Conservation (phyloP, 2,113 vertebrate genomes). For the Mesitornis unicolor region DNA sequence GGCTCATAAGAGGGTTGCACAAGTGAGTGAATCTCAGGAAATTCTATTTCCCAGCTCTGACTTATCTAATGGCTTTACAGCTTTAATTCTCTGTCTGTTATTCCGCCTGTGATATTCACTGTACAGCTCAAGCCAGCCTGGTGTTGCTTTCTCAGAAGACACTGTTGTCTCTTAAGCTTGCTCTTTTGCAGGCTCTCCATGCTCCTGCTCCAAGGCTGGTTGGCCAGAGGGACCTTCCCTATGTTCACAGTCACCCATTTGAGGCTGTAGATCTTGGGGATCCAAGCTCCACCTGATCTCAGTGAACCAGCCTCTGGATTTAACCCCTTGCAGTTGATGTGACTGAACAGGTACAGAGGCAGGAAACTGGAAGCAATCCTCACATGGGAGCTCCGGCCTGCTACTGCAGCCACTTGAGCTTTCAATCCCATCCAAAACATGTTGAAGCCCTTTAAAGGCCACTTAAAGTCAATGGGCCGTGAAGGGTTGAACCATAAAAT, state of each 20-base stretch:
- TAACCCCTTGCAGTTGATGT: neutral
- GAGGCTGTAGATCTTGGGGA: neutral
- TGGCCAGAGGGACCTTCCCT: neutral
- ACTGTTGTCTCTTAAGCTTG: neutral
- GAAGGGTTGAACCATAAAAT: neutral
- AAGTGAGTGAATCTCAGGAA: neutral
- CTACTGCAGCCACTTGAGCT: neutral
- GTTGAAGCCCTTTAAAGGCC: neutral
- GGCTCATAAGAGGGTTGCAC: neutral
- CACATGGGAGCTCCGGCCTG: neutral
- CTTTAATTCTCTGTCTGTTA: neutral
- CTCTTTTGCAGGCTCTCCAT: neutral
- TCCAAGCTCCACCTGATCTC: neutral
- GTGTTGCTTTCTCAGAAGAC: neutral
- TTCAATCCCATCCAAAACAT: neutral
- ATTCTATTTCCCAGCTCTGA: neutral
- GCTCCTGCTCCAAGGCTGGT: neutral
- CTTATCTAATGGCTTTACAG: neutral
- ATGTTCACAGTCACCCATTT: neutral
- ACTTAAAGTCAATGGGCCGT: neutral
- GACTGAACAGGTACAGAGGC: neutral
- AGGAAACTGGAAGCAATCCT: neutral
- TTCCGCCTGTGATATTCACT: neutral
- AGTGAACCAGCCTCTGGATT: neutral
- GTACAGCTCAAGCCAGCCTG: neutral